Conservation (phyloP, 1,140 invertebrate genomes). For the Druon quercuslanigerum region DNA sequence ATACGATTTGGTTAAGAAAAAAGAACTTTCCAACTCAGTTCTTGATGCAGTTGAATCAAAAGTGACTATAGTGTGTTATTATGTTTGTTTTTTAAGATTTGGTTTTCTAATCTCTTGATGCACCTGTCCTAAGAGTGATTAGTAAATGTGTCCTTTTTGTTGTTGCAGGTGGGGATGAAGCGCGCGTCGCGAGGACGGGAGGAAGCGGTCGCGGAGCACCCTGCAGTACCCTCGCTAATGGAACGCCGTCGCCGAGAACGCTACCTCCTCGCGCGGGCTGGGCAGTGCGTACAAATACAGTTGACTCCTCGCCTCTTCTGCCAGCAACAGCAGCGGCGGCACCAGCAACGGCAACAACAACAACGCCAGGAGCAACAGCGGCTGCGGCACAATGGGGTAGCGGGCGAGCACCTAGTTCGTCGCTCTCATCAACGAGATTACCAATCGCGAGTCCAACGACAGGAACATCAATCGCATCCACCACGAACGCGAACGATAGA, state of each 20-base stretch:
- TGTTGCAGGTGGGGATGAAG: slow-evolving; percentile 75
- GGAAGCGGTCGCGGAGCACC: slow-evolving; percentile 74
- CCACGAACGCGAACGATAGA: slow-evolving; percentile 37
- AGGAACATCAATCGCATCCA: slow-evolving; percentile 45
- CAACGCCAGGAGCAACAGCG: slow-evolving; percentile 43
- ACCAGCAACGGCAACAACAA: slow-evolving; percentile 47
- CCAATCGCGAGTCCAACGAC: slow-evolving; percentile 34
- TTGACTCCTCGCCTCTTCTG: slow-evolving; percentile 51
- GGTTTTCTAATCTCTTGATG: neutral
- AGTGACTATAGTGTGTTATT: no score
- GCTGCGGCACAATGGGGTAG: slow-evolving; percentile 64
- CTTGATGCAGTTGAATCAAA: no score
- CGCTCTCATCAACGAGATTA: slow-evolving; percentile 53
- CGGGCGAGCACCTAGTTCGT: slow-evolving; percentile 54
- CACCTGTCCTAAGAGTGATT: neutral
- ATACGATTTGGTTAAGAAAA: no score
- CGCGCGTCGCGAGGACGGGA: slow-evolving; percentile 73
- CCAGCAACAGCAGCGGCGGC: slow-evolving; percentile 47
- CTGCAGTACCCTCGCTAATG: slow-evolving; percentile 77
- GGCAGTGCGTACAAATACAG: slow-evolving; percentile 75
- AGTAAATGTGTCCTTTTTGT: neutral
- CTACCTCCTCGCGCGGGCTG: slow-evolving; percentile 73
- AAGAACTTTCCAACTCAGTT: no score
- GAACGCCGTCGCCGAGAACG: slow-evolving; percentile 78
- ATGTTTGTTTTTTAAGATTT: no score